Conservation (phyloP, 1,140 invertebrate genomes). For the Brachionus plicatilis region DNA sequence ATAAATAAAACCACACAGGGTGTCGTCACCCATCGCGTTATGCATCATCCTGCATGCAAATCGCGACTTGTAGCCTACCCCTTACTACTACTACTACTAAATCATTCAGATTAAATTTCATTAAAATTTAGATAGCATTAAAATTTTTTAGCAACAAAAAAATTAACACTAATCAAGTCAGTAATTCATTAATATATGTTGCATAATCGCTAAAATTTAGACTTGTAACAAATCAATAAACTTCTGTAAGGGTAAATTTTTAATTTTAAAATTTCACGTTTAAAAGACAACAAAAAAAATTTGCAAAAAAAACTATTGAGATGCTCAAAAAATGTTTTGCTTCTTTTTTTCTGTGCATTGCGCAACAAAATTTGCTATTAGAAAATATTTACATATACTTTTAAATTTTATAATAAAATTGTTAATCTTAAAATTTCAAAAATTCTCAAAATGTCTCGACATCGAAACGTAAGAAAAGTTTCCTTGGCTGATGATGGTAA, state of each 20-base stretch:
- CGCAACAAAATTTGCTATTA: neutral
- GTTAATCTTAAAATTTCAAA: neutral
- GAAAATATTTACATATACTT: neutral
- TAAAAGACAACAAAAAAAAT: neutral
- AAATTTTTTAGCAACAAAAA: too few species aligned
- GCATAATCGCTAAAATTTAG: too few species aligned
- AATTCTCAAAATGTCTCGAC: slow-evolving; percentile 6
- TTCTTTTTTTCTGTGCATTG: neutral
- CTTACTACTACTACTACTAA: too few species aligned
- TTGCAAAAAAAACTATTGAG: neutral
- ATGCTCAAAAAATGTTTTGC: neutral
- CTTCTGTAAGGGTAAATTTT: neutral
- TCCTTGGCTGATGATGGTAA: slow-evolving; percentile 30
- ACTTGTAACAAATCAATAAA: neutral
- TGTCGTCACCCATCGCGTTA: too few species aligned
- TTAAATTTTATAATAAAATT: neutral
- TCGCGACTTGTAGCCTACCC: too few species aligned
- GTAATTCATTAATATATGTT: too few species aligned
- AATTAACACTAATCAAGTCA: too few species aligned
- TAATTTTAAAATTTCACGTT: neutral
- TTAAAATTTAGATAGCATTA: too few species aligned
- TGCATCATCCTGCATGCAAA: too few species aligned
- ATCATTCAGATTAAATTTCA: too few species aligned
- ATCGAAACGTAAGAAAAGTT: slow-evolving; percentile 36
- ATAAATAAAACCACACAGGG: too few species aligned